These are phyloP conservation scores for Nasua narica DNA, from an alignment of 2,797 vertebrate species.

Conservation along the genomic window DNA sequence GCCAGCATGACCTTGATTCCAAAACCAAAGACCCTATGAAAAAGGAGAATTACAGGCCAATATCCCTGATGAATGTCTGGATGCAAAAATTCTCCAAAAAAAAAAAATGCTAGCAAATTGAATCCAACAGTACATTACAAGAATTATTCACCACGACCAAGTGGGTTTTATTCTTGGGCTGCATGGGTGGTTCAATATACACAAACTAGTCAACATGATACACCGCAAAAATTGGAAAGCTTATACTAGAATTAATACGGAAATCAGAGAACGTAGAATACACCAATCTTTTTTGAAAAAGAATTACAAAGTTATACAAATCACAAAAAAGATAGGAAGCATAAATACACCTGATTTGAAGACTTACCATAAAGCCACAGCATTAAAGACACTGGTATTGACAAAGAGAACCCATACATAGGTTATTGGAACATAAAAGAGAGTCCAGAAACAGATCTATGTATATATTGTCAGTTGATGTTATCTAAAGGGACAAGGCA, in stretches of 20 bases:
- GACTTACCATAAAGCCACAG: background rate
- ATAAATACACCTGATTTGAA: background rate
- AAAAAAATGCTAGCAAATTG: no score
- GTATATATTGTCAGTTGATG: background rate
- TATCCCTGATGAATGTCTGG: no score
- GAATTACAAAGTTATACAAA: background rate
- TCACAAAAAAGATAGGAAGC: background rate
- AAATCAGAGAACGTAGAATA: background rate
- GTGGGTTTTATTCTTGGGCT: no score
- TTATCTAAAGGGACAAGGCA: background rate
- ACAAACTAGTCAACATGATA: no score
- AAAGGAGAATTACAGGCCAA: no score
- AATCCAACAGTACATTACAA: no score
- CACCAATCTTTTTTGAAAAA: background rate
- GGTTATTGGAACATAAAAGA: background rate
- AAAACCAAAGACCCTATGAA: no score
- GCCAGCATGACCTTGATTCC: no score
- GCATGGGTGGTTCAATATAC: no score
- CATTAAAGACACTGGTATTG: background rate
- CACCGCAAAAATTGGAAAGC: background rate
- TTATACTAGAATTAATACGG: background rate
- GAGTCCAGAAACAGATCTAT: background rate
- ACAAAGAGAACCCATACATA: background rate
- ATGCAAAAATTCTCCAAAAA: no score
- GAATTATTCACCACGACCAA: no score